Evolutionary conservation across 2,888 invertebrate species (phyloP).

Genomic region (Scelioninae gen. 1): DNA sequence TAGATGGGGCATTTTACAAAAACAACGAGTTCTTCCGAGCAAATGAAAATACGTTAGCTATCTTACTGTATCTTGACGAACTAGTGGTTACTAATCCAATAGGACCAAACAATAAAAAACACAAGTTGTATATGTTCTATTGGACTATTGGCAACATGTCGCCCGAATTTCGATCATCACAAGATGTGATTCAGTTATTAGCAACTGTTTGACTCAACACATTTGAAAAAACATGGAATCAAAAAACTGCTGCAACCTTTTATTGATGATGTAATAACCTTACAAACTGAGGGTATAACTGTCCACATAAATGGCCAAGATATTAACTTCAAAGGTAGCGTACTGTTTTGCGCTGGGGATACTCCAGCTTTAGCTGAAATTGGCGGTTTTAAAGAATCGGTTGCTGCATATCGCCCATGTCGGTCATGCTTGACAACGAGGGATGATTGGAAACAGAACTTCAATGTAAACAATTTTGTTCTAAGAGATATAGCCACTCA

Average conservation of each 20-base stretch:
- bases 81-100: not conserved
- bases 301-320: not conserved
- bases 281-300: not conserved
- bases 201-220: not conserved
- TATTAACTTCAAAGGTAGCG: not conserved
- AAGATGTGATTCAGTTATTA: not conserved
- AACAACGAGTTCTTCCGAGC: not conserved
- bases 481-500: not conserved
- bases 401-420: not conserved
- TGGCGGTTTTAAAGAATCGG: not conserved
- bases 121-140: not conserved
- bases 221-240: not conserved
- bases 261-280: not conserved
- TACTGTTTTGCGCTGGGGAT: not conserved
- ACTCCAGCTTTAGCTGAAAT: not conserved
- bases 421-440: not conserved
- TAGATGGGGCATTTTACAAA: slow-evolving; percentile 5
- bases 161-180: not conserved
- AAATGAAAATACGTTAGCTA: slow-evolving; percentile 3
- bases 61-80: slow-evolving; percentile 1
- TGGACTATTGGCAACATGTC: not conserved
- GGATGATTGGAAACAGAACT: slow-evolving; percentile 2
- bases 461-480: not conserved
- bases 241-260: not conserved
- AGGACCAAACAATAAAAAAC: not conserved